Evolutionary conservation across 2,888 invertebrate genomes (phyloP).

Genomic region (Drosophila percnosoma): DNA sequence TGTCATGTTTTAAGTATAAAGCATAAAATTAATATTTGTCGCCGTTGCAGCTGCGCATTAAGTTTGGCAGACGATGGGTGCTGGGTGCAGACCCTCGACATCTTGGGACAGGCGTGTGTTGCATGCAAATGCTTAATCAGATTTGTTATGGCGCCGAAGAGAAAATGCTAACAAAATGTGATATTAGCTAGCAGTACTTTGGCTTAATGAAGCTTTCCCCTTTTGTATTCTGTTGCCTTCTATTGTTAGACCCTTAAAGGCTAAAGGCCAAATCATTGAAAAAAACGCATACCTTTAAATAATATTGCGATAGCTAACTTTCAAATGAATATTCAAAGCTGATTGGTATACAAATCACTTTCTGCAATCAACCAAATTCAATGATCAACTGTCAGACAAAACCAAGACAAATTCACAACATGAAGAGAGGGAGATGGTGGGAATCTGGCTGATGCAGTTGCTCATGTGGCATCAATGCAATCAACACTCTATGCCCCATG

Average conservation of each 20-base stretch:
- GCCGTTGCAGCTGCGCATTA: constrained; percentile 53
- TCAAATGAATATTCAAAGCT: background rate
- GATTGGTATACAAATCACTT: background rate
- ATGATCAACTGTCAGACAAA: constrained; percentile 41
- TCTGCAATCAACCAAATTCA: constrained; percentile 20
- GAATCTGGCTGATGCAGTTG: constrained; percentile 11
- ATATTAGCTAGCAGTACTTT: background rate
- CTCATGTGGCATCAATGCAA: constrained; percentile 40
- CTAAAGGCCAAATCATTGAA: too few relatives aligned
- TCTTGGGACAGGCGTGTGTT: constrained; percentile 15
- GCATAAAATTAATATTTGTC: constrained; percentile 59
- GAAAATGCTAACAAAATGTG: constrained; percentile 3
- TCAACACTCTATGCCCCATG: constrained; percentile 51
- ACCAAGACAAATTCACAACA: background rate
- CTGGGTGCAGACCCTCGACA: constrained; percentile 3
- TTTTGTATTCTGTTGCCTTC: background rate
- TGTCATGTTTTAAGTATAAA: constrained; percentile 22
- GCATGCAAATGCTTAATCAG: constrained; percentile 32
- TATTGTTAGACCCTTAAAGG: background rate
- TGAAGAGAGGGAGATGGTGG: background rate
- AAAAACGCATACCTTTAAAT: background rate
- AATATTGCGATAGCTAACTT: background rate
- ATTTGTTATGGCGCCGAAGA: constrained; percentile 14
- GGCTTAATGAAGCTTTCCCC: background rate
- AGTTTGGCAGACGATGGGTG: background rate